These are phyloP conservation scores for Hesperophylax magnus DNA, from an alignment of 1,140 invertebrate genomes.

Conservation along the genomic window DNA sequence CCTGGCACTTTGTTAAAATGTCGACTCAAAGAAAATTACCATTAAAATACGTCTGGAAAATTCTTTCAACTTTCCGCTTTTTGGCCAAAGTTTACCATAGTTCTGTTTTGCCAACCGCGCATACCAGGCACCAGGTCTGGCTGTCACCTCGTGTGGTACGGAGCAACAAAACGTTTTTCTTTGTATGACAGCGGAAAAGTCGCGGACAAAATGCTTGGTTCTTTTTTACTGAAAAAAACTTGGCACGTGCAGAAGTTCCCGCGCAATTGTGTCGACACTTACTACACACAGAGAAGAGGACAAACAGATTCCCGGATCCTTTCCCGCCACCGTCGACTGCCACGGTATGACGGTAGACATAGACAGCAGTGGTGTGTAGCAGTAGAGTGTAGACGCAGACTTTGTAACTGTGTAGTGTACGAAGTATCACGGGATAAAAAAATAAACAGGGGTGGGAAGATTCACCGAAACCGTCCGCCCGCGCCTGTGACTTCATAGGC, in stretches of 20 bases:
- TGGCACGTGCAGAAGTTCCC: too few species aligned
- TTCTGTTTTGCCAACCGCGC: too few species aligned
- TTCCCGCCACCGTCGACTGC: background rate
- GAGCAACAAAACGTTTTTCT: background rate
- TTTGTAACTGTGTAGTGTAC: too few species aligned
- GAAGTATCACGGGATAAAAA: background rate
- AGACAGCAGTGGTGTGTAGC: constrained; percentile 1
- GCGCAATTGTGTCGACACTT: too few species aligned
- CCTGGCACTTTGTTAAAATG: too few species aligned
- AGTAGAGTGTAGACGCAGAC: too few species aligned
- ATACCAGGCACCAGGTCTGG: too few species aligned
- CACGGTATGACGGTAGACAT: background rate
- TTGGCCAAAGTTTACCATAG: background rate
- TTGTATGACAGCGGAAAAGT: too few species aligned
- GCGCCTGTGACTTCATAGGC: background rate
- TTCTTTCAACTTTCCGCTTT: background rate
- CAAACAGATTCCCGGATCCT: background rate
- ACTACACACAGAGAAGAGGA: background rate
- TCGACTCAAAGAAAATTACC: too few species aligned
- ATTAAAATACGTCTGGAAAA: too few species aligned
- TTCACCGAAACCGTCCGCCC: background rate
- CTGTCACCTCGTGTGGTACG: background rate
- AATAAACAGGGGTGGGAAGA: constrained; percentile 1
- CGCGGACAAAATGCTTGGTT: background rate
- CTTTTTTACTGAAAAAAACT: background rate